Evolutionary conservation across 2,888 invertebrate genomes (phyloP), one percentile per base, ranked within the genome.

Genomic region (Antitype chi): DNA sequence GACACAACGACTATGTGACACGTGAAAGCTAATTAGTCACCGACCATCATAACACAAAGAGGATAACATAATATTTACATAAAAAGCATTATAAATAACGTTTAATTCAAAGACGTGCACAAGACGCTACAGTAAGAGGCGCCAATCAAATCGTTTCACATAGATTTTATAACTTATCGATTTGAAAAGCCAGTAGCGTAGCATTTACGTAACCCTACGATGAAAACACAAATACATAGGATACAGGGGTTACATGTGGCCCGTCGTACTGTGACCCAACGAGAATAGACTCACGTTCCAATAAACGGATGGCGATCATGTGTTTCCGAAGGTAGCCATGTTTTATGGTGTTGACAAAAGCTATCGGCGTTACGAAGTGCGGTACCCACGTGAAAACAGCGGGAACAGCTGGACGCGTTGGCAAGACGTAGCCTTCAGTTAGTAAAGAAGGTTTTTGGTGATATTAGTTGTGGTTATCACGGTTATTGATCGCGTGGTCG

Each of bases 191-290:
- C 88, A 89, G 85, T 84, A 87, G 85, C 85, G 87, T 87, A 87
- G 71, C 88, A 89, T 95, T 96, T 95, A 96, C 95, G 95, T 95
- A 95, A 96, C 92, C 79, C 81, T 74, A 85, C 80, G 79, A 86
- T 84, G 89, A 90, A 91, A 89, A 86, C 77, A 85, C 69, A 77
- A 81, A 80, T 82, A 80, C 76, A 66, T 78, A 77, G 69, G 84
- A 76, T 77, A 85, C 70, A 73, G 69, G 43, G 60, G 71, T 49
- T 84, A 81, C 78, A 88, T 84, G 55, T 73, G 70, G 76, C 71
- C 52, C 68, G 86, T 57, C 59, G 77, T 63, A 75, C 70, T 59
- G 63, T 72, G 60, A 49, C 75, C 59, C 77, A 85, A 74, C 85
- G 71, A 91, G 90, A 93, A 93, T 93, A 94, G 91, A 78, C 91